These are phyloP conservation scores for Eupeodes luniger DNA, from an alignment of 2,888 invertebrate genomes.

Conservation along the genomic window DNA sequence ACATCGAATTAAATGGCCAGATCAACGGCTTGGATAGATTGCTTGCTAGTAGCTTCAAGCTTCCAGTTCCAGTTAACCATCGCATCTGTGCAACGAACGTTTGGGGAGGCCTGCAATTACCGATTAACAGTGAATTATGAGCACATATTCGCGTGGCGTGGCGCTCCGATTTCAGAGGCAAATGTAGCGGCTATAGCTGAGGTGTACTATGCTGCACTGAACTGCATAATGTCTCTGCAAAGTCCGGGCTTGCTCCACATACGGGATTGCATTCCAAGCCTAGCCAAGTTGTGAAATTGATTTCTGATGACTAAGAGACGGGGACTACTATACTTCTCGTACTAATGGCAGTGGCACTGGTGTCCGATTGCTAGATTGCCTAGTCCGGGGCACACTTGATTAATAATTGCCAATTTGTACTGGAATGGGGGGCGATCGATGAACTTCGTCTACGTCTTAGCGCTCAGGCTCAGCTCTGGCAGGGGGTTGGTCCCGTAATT, in stretches of 20 bases:
- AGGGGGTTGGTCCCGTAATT: slow-evolving; percentile 64
- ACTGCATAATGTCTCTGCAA: slow-evolving; percentile 11
- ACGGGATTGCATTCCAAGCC: slow-evolving; percentile 61
- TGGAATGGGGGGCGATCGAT: slow-evolving; percentile 53
- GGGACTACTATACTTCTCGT: slow-evolving; percentile 24
- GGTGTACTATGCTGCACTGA: too few relatives aligned
- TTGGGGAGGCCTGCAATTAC: slow-evolving; percentile 74
- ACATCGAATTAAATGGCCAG: slow-evolving; percentile 74
- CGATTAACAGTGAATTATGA: slow-evolving; percentile 75
- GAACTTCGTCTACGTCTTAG: slow-evolving; percentile 55
- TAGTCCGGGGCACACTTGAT: slow-evolving; percentile 71
- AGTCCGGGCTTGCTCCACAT: slow-evolving; percentile 59
- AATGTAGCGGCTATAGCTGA: background rate
- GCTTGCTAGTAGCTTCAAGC: slow-evolving; percentile 60
- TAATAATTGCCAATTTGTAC: slow-evolving; percentile 75
- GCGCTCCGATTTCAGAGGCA: slow-evolving; percentile 64
- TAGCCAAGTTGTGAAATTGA: slow-evolving; percentile 68
- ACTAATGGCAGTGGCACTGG: slow-evolving; percentile 67
- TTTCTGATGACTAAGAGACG: slow-evolving; percentile 74
- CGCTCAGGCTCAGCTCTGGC: slow-evolving; percentile 39
- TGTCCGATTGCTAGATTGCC: slow-evolving; percentile 75
- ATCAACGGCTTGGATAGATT: slow-evolving; percentile 62
- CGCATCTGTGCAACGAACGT: slow-evolving; percentile 55
- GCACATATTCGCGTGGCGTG: slow-evolving; percentile 71
- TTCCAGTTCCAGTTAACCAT: slow-evolving; percentile 44